These are phyloP conservation scores for Amblyornis subalaris DNA, from an alignment of 2,113 vertebrate species.

Conservation along the genomic window DNA sequence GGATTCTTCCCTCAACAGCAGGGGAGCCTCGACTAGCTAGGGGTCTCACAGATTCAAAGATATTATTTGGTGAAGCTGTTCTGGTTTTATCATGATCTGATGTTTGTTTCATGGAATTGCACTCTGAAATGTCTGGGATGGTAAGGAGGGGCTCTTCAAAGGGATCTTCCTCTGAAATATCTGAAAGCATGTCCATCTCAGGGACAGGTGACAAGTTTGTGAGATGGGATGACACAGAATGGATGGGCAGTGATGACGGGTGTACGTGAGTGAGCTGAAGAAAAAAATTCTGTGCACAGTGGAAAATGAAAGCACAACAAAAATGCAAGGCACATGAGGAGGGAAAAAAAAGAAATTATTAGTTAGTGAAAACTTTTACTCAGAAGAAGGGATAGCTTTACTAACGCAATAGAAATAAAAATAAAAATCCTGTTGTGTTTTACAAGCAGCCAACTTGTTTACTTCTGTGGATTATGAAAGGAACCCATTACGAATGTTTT, in stretches of 20 bases:
- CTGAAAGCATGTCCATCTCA: slow-evolving; percentile 86
- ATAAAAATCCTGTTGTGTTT: slow-evolving; percentile 11
- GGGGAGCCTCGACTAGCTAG: slow-evolving; percentile 13
- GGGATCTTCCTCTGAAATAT: slow-evolving; percentile 87
- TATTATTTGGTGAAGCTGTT: background rate
- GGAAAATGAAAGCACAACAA: slow-evolving; percentile 44
- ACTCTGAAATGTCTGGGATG: slow-evolving; percentile 49
- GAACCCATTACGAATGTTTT: background rate
- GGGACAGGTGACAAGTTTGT: slow-evolving; percentile 79
- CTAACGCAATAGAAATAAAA: background rate
- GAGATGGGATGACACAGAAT: slow-evolving; percentile 71
- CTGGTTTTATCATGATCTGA: background rate
- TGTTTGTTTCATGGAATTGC: slow-evolving; percentile 16
- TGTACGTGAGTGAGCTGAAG: slow-evolving; percentile 77
- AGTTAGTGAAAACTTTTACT: slow-evolving; percentile 72
- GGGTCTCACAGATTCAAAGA: background rate
- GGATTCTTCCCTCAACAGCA: slow-evolving; percentile 2
- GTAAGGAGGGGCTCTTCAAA: slow-evolving; percentile 63
- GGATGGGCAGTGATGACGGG: slow-evolving; percentile 76
- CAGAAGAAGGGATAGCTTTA: slow-evolving; percentile 16
- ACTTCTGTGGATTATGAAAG: slow-evolving; percentile 17
- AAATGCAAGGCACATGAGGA: slow-evolving; percentile 53
- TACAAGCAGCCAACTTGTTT: slow-evolving; percentile 17
- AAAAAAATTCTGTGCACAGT: slow-evolving; percentile 34
- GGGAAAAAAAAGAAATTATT: slow-evolving; percentile 68